Conservation (phyloP, 2,113 vertebrate genomes). For the Puntigrus tetrazona region DNA sequence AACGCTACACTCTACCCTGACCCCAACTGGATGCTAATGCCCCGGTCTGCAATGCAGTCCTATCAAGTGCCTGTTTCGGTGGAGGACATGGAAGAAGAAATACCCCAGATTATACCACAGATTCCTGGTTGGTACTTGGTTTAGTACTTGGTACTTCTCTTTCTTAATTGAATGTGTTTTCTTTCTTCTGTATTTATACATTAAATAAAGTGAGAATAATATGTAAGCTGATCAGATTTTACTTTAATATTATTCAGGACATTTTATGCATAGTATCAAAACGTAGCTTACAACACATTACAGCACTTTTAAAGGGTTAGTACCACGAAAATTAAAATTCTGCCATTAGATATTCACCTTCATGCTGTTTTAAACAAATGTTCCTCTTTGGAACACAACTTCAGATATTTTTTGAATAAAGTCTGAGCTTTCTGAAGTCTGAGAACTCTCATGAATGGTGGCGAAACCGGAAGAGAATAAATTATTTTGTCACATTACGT, state of each 20-base stretch:
- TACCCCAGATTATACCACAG: conserved; percentile 61
- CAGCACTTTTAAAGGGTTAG: neutral
- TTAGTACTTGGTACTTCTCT: no score
- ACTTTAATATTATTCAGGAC: neutral
- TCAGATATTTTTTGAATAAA: no score
- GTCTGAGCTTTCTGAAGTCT: no score
- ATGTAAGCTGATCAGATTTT: neutral
- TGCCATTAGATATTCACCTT: no score
- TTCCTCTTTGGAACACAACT: no score
- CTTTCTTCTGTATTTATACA: neutral
- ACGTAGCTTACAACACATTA: neutral
- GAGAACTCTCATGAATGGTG: no score
- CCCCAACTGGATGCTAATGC: conserved; percentile 83
- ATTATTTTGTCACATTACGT: no score
- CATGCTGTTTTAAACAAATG: no score
- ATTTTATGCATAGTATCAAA: neutral
- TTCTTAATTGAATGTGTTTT: neutral
- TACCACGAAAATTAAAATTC: no score
- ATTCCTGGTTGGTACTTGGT: conserved; percentile 62
- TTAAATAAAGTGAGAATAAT: neutral
- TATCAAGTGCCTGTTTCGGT: conserved; percentile 83
- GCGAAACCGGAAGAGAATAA: no score
- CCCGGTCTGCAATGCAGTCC: conserved; percentile 82
- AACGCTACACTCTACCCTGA: conserved; percentile 92
- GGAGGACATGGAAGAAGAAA: conserved; percentile 85